phyloP scores from a whole-genome alignment of 2,888 invertebrate genomes.

The Drosophila tanythrix region DNA sequence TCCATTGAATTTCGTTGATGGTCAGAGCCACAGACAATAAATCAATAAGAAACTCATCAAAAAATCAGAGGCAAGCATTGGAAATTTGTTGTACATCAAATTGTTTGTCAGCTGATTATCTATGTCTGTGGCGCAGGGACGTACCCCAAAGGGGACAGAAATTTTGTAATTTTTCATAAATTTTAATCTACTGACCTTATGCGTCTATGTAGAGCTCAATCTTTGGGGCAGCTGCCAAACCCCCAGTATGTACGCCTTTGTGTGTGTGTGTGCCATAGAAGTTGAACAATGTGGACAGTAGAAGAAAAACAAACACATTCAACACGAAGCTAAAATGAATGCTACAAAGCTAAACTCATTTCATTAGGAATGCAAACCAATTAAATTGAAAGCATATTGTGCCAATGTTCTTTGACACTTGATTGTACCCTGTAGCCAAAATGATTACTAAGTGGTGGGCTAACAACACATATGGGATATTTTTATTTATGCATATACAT shows the following conservation, averaged over 20 bases:
- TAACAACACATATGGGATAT: not conserved
- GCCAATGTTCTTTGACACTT: conserved; percentile 32
- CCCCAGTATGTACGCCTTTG: not conserved
- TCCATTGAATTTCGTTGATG: conserved; percentile 43
- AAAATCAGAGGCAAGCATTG: conserved; percentile 62
- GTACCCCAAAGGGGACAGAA: not conserved
- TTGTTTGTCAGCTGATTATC: conserved; percentile 53
- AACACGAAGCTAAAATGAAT: conserved; percentile 25
- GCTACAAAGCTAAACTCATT: conserved; percentile 31
- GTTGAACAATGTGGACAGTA: conserved; percentile 16
- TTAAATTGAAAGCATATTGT: conserved; percentile 58
- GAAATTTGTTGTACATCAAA: conserved; percentile 52
- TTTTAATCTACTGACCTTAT: not conserved
- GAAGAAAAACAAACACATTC: conserved; percentile 11
- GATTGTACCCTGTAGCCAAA: conserved; percentile 30
- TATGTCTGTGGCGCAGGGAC: not conserved
- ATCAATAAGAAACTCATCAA: conserved; percentile 74
- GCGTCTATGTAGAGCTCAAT: not conserved
- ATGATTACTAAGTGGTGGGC: no score
- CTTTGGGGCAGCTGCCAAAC: not conserved
- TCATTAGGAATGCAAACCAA: conserved; percentile 62
- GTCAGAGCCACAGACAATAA: conserved; percentile 47
- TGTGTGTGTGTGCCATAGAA: not conserved
- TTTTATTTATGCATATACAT: not conserved
- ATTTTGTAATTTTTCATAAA: not conserved